Evolutionary conservation across 1,140 invertebrate genomes (phyloP).

Genomic region (Amphibalanus amphitrite): DNA sequence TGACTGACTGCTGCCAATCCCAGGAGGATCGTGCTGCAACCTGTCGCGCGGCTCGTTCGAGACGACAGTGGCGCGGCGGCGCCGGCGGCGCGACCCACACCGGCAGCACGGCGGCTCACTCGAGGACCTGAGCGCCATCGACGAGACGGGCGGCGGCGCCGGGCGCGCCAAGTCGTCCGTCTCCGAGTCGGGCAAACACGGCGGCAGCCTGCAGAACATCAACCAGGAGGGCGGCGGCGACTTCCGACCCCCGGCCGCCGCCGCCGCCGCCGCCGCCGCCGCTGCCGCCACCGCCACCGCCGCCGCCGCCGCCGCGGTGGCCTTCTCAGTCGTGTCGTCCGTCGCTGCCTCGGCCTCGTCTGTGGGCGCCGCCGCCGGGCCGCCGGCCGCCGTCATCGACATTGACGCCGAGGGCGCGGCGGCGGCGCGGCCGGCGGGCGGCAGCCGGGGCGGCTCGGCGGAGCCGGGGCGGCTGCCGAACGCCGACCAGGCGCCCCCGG

Average conservation of each 20-base stretch:
- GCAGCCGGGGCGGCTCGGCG: background rate
- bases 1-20: too few species aligned
- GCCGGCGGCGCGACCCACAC: background rate
- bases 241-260: background rate
- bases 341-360: too few species aligned
- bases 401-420: background rate
- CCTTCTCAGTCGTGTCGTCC: background rate
- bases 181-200: background rate
- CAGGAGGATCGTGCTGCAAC: constrained; percentile 3
- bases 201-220: constrained; percentile 4
- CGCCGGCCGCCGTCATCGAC: background rate
- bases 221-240: background rate
- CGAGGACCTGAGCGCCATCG: constrained; percentile 2
- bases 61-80: background rate
- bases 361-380: background rate
- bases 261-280: background rate
- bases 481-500: background rate
- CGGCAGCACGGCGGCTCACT: background rate
- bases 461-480: background rate
- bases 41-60: constrained; percentile 3
- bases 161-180: background rate
- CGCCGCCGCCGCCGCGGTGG: background rate
- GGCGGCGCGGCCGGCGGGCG: background rate
- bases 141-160: background rate
- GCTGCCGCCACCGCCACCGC: background rate